Percentiles rank a stretch among this genome's conserved stretches.
Conservation (phyloP, 2,888 invertebrate genomes). For the Elmis aenea region DNA sequence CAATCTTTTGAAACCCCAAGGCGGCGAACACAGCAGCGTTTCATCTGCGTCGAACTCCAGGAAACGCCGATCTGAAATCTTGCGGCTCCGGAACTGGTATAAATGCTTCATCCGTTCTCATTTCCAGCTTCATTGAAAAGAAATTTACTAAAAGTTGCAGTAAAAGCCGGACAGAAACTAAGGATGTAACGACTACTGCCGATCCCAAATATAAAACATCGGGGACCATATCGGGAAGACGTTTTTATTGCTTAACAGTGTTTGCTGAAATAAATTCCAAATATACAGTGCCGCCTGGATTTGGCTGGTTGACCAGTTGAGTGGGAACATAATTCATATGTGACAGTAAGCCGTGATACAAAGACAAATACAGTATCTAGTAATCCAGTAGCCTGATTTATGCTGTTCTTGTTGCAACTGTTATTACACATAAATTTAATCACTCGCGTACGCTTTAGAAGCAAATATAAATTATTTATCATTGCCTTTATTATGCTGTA, state of each 20-base stretch:
- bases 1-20: conserved; percentile 14
- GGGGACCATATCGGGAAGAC: conserved; percentile 17
- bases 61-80: conserved; percentile 7
- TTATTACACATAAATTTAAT: no score
- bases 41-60: conserved; percentile 10
- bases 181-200: conserved; percentile 10
- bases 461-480: no score
- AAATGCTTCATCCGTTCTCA: conserved; percentile 5
- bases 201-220: conserved; percentile 13
- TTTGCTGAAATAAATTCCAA: conserved; percentile 22
- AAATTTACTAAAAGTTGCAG: conserved; percentile 13
- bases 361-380: conserved; percentile 24
- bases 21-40: conserved; percentile 7
- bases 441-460: no score
- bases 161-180: conserved; percentile 9
- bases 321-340: conserved; percentile 24
- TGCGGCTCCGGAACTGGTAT: conserved; percentile 9
- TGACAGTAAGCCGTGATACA: conserved; percentile 22
- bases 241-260: conserved; percentile 20
- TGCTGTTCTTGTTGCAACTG: no score
- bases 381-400: conserved; percentile 23
- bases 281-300: conserved; percentile 21
- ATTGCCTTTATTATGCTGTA: no score
- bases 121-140: conserved; percentile 13
- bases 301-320: conserved; percentile 20